Percentiles rank a stretch among this genome's conserved stretches.
Evolutionary conservation across 2,888 invertebrate genomes (phyloP).

Genomic region (Stenodema calcarata): DNA sequence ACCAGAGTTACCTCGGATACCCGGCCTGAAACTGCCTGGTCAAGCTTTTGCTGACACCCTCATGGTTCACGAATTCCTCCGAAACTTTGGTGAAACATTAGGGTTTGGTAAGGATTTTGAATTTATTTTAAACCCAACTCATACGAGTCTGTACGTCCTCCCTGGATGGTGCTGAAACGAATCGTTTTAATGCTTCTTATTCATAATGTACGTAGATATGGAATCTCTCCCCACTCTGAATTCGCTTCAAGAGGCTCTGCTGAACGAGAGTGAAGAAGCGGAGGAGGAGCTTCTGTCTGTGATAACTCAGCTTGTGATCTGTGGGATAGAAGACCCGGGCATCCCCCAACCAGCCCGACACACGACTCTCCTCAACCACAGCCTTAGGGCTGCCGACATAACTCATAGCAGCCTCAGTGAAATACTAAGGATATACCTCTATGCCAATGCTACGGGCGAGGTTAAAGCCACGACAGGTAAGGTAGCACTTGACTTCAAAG

Average conservation of each 20-base stretch:
- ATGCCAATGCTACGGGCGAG: constrained; percentile 87
- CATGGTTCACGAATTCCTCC: constrained; percentile 96
- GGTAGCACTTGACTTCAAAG: too few species aligned
- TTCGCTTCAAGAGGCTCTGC: constrained; percentile 82
- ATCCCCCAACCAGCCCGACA: constrained; percentile 89
- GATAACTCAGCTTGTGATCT: constrained; percentile 86
- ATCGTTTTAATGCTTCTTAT: background rate
- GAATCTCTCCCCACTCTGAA: constrained; percentile 86
- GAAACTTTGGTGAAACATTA: constrained; percentile 93
- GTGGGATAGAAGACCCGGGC: constrained; percentile 92
- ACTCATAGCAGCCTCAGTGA: constrained; percentile 91
- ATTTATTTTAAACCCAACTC: too few species aligned
- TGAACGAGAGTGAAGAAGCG: constrained; percentile 76
- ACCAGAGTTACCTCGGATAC: constrained; percentile 77
- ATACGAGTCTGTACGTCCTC: too few species aligned
- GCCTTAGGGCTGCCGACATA: constrained; percentile 85
- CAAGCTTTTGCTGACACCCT: constrained; percentile 90
- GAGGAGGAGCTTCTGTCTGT: constrained; percentile 88
- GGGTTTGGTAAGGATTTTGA: constrained; percentile 77
- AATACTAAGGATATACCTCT: constrained; percentile 87
- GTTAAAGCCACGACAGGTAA: constrained; percentile 73
- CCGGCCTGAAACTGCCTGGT: constrained; percentile 80
- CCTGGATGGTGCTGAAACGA: too few species aligned
- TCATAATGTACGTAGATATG: constrained; percentile 68
- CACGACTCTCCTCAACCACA: constrained; percentile 88